Conservation (phyloP, 2,113 vertebrate species). For the Austrofundulus limnaeus region DNA sequence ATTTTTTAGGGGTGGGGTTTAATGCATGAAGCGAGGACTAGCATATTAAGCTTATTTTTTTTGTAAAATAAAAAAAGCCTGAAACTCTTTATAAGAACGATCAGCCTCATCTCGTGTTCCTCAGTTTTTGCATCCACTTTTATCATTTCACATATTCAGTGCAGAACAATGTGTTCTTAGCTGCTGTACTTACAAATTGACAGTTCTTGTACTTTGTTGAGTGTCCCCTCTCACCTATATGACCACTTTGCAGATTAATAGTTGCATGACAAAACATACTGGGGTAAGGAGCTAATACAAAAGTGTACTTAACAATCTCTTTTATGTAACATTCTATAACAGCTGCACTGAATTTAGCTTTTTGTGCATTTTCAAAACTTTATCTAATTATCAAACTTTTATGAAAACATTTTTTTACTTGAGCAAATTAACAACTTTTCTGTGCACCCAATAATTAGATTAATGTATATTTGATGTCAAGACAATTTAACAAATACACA, state of each 20-base stretch:
- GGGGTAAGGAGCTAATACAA: neutral
- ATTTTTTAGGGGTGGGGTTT: slow-evolving; percentile 13
- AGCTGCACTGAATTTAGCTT: neutral
- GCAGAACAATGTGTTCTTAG: neutral
- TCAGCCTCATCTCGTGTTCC: neutral
- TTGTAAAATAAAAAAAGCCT: slow-evolving; percentile 19
- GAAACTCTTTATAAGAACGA: slow-evolving; percentile 10
- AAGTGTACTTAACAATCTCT: neutral
- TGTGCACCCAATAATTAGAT: neutral
- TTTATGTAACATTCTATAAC: neutral
- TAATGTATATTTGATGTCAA: neutral
- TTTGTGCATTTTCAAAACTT: no score
- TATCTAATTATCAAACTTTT: no score
- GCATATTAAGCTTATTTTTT: slow-evolving; percentile 29
- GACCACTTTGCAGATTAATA: neutral
- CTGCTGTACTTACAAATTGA: neutral
- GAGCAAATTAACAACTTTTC: neutral
- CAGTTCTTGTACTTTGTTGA: neutral
- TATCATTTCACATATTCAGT: neutral
- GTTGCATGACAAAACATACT: slow-evolving; percentile 1
- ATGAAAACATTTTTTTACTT: neutral
- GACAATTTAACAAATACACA: neutral
- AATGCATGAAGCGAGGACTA: slow-evolving; percentile 20
- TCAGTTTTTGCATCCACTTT: neutral
- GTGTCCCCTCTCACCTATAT: neutral